Evolutionary conservation across 2,113 vertebrate species (phyloP).

Genomic region (Alexandromys fortis): DNA sequence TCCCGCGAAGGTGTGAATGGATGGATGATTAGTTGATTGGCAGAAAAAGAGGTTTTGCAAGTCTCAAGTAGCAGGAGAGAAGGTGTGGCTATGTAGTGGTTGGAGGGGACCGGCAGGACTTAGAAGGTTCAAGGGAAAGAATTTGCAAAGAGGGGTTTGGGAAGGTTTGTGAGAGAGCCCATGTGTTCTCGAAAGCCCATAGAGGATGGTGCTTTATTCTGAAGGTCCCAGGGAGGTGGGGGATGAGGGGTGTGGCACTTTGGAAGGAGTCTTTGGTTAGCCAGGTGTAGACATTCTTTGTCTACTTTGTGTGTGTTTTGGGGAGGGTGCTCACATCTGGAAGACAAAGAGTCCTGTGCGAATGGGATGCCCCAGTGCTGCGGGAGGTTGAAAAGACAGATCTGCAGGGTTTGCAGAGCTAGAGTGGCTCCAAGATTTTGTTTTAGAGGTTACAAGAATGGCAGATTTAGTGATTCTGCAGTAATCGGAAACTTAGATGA

Average conservation of each 20-base stretch:
- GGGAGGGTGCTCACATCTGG: neutral
- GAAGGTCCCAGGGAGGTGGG: neutral
- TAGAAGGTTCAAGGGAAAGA: neutral
- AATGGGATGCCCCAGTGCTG: neutral
- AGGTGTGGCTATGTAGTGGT: neutral
- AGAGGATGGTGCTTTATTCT: neutral
- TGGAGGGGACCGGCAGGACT: neutral
- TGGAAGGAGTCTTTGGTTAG: neutral
- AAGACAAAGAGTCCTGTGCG: neutral
- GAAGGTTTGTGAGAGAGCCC: neutral
- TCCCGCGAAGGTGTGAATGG: constrained; percentile 7
- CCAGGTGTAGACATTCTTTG: neutral
- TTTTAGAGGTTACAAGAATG: neutral
- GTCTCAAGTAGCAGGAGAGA: neutral
- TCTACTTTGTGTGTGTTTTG: neutral
- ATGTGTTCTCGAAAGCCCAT: neutral
- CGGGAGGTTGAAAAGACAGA: neutral
- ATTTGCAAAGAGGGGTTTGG: constrained; percentile 1
- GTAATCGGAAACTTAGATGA: neutral
- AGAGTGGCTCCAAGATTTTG: neutral
- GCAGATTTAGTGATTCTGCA: neutral
- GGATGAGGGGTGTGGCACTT: neutral
- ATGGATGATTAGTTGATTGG: neutral
- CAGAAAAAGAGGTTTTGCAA: constrained; percentile 26
- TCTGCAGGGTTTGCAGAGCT: fast-evolving